These are phyloP conservation scores for Cosmia pyralina DNA, from an alignment of 2,888 invertebrate species.

Conservation along the genomic window DNA sequence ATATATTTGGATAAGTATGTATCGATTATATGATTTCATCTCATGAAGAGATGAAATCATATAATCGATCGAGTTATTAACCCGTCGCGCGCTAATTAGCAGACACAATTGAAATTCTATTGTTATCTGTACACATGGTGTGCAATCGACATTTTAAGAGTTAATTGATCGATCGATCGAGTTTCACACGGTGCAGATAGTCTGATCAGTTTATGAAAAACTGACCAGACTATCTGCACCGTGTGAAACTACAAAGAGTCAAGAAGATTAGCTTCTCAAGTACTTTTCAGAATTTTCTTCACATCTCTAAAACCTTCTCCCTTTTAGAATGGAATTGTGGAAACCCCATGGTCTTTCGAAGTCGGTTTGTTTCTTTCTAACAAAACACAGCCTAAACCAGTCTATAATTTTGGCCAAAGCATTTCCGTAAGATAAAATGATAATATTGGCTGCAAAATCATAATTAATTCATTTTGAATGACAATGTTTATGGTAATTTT, in stretches of 20 bases:
- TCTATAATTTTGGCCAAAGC: neutral
- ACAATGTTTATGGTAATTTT: constrained; percentile 32
- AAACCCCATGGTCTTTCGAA: neutral
- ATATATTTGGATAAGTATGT: neutral
- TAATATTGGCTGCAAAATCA: neutral
- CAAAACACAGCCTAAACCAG: neutral
- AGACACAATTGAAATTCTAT: too few relatives aligned
- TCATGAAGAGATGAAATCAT: too few relatives aligned
- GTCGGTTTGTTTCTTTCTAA: too few relatives aligned
- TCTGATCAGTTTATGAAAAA: too few relatives aligned
- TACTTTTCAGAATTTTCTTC: neutral
- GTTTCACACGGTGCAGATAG: too few relatives aligned
- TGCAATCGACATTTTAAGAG: too few relatives aligned
- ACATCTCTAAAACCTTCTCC: neutral
- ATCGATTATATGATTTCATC: neutral
- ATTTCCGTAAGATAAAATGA: neutral
- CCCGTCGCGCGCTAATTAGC: too few relatives aligned
- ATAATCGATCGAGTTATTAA: too few relatives aligned
- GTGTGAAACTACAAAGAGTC: neutral
- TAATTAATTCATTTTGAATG: neutral
- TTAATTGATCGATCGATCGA: too few relatives aligned
- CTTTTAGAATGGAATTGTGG: neutral
- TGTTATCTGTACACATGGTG: too few relatives aligned
- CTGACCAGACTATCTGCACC: neutral
- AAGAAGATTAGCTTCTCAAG: neutral